Evolutionary conservation across 2,113 vertebrate species (phyloP).

Genomic region (Phocoena sinus): DNA sequence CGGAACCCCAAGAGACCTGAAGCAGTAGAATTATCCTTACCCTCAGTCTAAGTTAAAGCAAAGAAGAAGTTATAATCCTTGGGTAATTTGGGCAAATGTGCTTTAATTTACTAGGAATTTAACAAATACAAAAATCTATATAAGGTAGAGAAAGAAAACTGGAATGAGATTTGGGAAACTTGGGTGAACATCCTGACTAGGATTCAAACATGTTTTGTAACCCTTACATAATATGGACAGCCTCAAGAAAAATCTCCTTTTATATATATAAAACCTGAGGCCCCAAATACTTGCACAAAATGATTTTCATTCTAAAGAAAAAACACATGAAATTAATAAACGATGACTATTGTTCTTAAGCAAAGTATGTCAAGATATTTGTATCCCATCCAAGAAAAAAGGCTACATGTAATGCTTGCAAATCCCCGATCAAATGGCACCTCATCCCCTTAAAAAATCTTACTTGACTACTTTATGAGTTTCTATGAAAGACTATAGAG

Average conservation of each 20-base stretch:
- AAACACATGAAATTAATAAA: constrained; percentile 24
- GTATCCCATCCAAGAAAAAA: neutral
- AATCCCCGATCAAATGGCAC: neutral
- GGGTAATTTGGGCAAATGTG: neutral
- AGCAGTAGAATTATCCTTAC: neutral
- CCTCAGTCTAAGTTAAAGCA: neutral
- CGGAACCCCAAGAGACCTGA: neutral
- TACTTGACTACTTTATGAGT: neutral
- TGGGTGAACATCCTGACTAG: neutral
- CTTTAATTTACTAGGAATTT: constrained; percentile 7
- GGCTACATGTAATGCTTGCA: neutral
- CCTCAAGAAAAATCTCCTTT: constrained; percentile 14
- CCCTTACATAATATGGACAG: neutral
- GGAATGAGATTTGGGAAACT: constrained; percentile 31
- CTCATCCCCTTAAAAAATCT: neutral
- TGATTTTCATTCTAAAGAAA: neutral
- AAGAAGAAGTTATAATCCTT: neutral
- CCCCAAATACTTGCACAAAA: neutral
- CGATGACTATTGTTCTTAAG: neutral
- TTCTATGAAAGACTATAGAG: neutral
- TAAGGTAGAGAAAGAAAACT: neutral
- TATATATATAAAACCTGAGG: neutral
- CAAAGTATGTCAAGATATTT: neutral
- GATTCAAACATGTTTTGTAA: constrained; percentile 12
- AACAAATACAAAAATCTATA: neutral